Evolutionary conservation across 2,888 invertebrate species (phyloP).

Genomic region (Mellilla xanthometata): DNA sequence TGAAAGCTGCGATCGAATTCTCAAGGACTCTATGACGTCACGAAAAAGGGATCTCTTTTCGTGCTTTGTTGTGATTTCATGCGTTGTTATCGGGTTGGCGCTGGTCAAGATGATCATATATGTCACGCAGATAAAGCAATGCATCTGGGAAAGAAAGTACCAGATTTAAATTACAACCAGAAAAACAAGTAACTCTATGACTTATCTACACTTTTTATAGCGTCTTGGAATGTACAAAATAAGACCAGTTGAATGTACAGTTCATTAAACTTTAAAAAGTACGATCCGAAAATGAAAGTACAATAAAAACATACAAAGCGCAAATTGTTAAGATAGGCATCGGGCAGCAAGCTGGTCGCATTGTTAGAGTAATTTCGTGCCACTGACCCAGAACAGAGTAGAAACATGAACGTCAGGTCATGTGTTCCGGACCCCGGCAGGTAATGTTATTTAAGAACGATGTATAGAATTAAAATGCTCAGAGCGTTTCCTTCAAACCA

Average conservation of each 20-base stretch:
- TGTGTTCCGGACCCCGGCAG: slow-evolving; percentile 9
- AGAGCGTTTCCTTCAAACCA: slow-evolving; percentile 2
- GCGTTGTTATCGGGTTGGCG: slow-evolving; percentile 53
- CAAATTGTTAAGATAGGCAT: slow-evolving; percentile 2
- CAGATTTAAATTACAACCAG: neutral
- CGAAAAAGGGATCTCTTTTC: slow-evolving; percentile 64
- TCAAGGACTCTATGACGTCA: slow-evolving; percentile 69
- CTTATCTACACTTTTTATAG: too few species aligned
- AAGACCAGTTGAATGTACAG: too few species aligned
- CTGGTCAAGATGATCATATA: slow-evolving; percentile 66
- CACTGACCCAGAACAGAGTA: slow-evolving; percentile 9
- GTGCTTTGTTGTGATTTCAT: slow-evolving; percentile 42
- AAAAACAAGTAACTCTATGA: neutral
- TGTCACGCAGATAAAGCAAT: slow-evolving; percentile 71
- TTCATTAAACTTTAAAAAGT: neutral
- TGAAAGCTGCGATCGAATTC: slow-evolving; percentile 59
- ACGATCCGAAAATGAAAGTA: slow-evolving; percentile 8
- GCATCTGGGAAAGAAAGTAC: slow-evolving; percentile 68
- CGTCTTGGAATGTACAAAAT: too few species aligned
- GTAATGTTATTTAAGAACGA: slow-evolving; percentile 12
- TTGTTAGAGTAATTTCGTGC: slow-evolving; percentile 15
- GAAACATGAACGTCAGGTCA: neutral
- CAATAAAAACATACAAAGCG: neutral
- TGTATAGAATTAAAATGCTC: slow-evolving; percentile 5
- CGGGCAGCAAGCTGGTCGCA: neutral